A percentile compares a stretch with the other conserved stretches of the same genome.
phyloP scores from a whole-genome alignment of 2,888 invertebrate species.

The Acutogordius australiensis region DNA sequence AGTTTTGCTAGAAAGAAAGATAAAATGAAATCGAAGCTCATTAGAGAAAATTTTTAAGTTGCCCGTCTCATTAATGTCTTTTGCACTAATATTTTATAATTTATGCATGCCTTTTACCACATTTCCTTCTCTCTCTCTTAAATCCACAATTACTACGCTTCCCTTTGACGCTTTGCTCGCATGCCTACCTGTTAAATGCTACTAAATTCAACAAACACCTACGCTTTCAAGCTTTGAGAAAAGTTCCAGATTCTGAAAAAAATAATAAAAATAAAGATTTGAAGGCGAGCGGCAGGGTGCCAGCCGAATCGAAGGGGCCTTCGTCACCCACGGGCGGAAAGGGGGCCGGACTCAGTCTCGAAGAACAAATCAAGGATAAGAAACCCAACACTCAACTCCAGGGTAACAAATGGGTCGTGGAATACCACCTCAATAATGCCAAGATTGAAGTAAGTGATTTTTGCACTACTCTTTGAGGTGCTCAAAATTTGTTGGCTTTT shows the following conservation, averaged over 20 bases:
- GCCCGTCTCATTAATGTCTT: too few species aligned
- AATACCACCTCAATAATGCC: neutral
- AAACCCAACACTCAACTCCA: neutral
- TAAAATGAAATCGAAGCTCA: too few species aligned
- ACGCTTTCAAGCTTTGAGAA: neutral
- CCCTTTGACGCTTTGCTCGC: too few species aligned
- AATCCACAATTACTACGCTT: too few species aligned
- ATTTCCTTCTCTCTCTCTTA: too few species aligned
- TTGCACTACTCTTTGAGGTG: too few species aligned
- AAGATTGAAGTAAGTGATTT: slow-evolving; percentile 8
- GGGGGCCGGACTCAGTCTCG: neutral
- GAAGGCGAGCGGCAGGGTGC: neutral
- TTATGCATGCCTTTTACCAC: too few species aligned
- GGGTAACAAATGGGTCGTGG: slow-evolving; percentile 10
- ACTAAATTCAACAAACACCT: neutral
- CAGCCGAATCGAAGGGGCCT: neutral
- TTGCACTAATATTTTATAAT: too few species aligned
- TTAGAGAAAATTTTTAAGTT: too few species aligned
- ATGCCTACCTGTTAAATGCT: too few species aligned
- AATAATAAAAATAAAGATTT: neutral
- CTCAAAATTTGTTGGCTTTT: too few species aligned
- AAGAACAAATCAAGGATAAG: slow-evolving; percentile 2
- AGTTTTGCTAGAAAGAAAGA: too few species aligned
- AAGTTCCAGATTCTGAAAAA: neutral
- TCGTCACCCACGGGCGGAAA: neutral